Conservation (phyloP, 1,140 invertebrate genomes). For the Drosophila leontia region DNA sequence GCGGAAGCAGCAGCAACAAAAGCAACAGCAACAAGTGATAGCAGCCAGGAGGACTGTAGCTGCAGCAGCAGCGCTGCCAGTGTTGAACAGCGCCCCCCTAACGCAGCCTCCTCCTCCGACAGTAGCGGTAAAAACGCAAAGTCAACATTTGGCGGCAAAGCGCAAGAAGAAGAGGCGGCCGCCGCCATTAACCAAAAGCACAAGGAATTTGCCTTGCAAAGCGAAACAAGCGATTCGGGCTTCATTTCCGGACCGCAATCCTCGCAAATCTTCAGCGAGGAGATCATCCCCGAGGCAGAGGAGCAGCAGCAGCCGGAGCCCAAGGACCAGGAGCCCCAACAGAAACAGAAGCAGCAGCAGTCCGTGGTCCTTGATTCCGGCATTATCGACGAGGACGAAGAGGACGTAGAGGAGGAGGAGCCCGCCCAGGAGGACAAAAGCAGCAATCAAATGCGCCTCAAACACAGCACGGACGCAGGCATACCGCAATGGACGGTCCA, state of each 20-base stretch:
- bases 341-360: slow-evolving; percentile 29
- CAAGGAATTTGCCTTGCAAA: slow-evolving; percentile 79
- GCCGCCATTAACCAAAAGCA: slow-evolving; percentile 62
- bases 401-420: slow-evolving; percentile 41
- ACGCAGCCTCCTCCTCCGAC: slow-evolving; percentile 30
- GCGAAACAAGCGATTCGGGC: slow-evolving; percentile 85
- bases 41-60: slow-evolving; percentile 67
- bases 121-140: slow-evolving; percentile 69
- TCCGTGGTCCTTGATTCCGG: slow-evolving; percentile 69
- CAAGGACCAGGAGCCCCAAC: slow-evolving; percentile 16
- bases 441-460: slow-evolving; percentile 63
- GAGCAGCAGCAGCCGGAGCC: slow-evolving; percentile 16
- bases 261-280: slow-evolving; percentile 69
- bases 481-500: slow-evolving; percentile 71
- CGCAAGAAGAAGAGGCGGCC: slow-evolving; percentile 43
- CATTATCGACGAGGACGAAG: slow-evolving; percentile 70
- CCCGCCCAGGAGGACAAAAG: slow-evolving; percentile 31
- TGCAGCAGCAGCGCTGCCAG: slow-evolving; percentile 51
- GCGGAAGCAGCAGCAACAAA: slow-evolving; percentile 51
- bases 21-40: slow-evolving; percentile 76
- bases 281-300: slow-evolving; percentile 45
- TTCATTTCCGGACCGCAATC: slow-evolving; percentile 82
- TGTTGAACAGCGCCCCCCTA: slow-evolving; percentile 64
- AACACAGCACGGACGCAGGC: slow-evolving; percentile 60
- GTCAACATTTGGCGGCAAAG: slow-evolving; percentile 74